Percentiles rank a stretch among this genome's conserved stretches.
Evolutionary conservation across 2,797 vertebrate species (phyloP).

Genomic region (Notamacropus eugenii): DNA sequence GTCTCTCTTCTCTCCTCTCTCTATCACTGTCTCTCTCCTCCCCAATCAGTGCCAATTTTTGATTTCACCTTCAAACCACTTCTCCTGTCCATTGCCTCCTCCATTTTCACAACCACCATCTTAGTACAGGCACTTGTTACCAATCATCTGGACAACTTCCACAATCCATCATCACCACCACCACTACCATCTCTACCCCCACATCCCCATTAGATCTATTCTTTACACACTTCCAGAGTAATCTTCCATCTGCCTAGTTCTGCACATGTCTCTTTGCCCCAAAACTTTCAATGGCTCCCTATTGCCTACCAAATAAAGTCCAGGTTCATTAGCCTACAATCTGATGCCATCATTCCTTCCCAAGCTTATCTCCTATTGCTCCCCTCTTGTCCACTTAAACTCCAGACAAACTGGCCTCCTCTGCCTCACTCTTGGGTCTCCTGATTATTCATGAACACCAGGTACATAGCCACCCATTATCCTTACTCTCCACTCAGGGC

Average conservation of each 20-base stretch:
- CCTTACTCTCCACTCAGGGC: not conserved
- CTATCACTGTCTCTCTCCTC: not conserved
- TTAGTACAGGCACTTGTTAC: not conserved
- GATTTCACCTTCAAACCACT: not conserved
- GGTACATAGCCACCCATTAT: not conserved
- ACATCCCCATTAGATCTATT: rapidly evolving
- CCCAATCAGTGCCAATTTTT: not conserved
- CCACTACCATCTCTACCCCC: not conserved
- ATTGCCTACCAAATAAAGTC: not conserved
- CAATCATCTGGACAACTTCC: not conserved
- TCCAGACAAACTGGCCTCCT: not conserved
- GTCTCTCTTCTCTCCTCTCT: no score
- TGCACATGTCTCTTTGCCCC: not conserved
- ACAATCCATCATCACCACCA: not conserved
- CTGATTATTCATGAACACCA: not conserved
- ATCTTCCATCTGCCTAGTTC: not conserved
- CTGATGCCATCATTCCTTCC: not conserved
- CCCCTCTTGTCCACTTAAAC: not conserved
- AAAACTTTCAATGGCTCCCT: not conserved
- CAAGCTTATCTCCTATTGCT: not conserved
- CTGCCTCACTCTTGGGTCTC: not conserved
- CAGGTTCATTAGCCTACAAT: not conserved
- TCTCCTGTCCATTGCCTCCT: not conserved
- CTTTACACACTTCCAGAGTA: not conserved
- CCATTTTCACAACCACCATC: not conserved